A percentile compares a stretch with the other conserved stretches of the same genome.
These are phyloP conservation scores for Tachypleus tridentatus DNA, from an alignment of 1,140 invertebrate genomes.

Conservation along the genomic window DNA sequence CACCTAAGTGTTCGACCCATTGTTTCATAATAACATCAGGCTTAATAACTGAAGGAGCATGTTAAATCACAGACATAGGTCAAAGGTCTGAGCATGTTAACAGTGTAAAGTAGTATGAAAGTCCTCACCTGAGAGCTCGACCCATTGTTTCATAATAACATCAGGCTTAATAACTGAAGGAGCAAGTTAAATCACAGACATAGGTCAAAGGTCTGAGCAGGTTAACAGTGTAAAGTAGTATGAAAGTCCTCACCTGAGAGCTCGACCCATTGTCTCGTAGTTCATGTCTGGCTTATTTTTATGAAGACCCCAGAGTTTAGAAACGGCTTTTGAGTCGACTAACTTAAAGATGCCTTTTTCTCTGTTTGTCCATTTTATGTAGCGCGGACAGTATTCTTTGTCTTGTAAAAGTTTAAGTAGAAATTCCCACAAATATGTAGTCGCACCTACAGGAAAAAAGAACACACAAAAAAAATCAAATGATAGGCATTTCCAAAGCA, in stretches of 20 bases:
- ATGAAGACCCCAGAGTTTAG: conserved; percentile 93
- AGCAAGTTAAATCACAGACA: too few relatives aligned
- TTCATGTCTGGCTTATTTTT: conserved; percentile 99
- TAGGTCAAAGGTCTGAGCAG: too few relatives aligned
- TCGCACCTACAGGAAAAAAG: conserved; percentile 49
- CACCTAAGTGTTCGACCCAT: too few relatives aligned
- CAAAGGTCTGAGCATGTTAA: too few relatives aligned
- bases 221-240: too few relatives aligned
- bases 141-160: too few relatives aligned
- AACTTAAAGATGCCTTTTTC: conserved; percentile 97
- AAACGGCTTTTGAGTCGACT: conserved; percentile 97
- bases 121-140: too few relatives aligned
- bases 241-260: conserved; percentile 53
- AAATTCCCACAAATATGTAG: conserved; percentile 99
- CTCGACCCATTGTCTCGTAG: conserved; percentile 99
- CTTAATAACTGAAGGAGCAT: too few relatives aligned
- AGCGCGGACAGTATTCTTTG: conserved; percentile 92
- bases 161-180: too few relatives aligned
- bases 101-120: background rate
- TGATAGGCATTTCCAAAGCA: background rate
- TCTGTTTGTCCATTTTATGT: conserved; percentile 98
- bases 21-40: too few relatives aligned
- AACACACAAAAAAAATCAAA: background rate
- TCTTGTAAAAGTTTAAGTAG: conserved; percentile 93
- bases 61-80: too few relatives aligned